These are phyloP conservation scores for Metellina segmentata DNA, from an alignment of 2,888 invertebrate genomes.

Conservation along the genomic window DNA sequence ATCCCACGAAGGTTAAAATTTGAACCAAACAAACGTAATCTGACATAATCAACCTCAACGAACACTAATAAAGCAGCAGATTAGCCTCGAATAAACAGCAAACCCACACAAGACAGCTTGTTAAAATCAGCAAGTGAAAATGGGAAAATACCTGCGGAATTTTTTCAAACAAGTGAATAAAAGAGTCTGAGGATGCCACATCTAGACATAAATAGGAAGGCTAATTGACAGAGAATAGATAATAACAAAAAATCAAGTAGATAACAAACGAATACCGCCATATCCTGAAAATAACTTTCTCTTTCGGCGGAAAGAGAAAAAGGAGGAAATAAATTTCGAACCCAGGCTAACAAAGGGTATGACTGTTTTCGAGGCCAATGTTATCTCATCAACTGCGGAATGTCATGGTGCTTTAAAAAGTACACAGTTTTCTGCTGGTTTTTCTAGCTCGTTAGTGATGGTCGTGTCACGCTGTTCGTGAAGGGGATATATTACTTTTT, in stretches of 20 bases:
- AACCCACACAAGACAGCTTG: too few relatives aligned
- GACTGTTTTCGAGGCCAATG: slow-evolving; percentile 66
- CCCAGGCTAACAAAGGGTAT: slow-evolving; percentile 40
- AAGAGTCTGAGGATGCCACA: slow-evolving; percentile 23
- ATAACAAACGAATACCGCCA: slow-evolving; percentile 6
- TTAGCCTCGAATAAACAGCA: too few relatives aligned
- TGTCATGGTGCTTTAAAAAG: slow-evolving; percentile 19
- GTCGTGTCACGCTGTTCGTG: slow-evolving; percentile 35
- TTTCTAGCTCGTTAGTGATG: slow-evolving; percentile 39
- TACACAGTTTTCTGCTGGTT: slow-evolving; percentile 2
- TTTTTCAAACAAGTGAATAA: not conserved
- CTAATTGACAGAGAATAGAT: slow-evolving; percentile 26
- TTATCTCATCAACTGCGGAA: slow-evolving; percentile 39
- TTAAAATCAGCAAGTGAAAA: too few relatives aligned
- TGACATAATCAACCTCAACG: too few relatives aligned
- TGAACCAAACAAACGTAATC: too few relatives aligned
- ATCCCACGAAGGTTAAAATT: too few relatives aligned
- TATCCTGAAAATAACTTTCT: slow-evolving; percentile 60
- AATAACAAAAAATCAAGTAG: not conserved
- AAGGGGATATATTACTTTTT: not conserved
- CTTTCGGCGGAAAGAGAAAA: slow-evolving; percentile 17
- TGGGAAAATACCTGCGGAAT: not conserved
- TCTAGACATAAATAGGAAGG: slow-evolving; percentile 42
- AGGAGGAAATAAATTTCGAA: slow-evolving; percentile 52
- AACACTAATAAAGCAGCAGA: too few relatives aligned